These are phyloP conservation scores for Penaeus indicus DNA, from an alignment of 1,140 invertebrate genomes.

Conservation along the genomic window DNA sequence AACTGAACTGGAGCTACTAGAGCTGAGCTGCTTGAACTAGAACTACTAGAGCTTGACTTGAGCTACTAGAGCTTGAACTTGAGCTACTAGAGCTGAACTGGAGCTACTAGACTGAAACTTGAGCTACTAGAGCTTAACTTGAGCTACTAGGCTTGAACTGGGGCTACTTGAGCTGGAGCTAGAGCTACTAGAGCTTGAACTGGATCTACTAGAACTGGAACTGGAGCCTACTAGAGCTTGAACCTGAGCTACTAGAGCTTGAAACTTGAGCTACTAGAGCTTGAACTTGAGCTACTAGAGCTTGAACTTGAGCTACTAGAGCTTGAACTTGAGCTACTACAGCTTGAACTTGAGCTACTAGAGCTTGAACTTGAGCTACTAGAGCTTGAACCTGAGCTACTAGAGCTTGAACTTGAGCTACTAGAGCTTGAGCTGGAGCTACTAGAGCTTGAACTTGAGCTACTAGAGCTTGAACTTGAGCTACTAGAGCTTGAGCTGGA, in stretches of 20 bases:
- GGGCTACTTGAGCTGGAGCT: background rate
- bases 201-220: background rate
- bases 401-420: no score
- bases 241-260: no score
- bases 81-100: background rate
- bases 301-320: background rate
- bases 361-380: background rate
- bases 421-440: background rate
- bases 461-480: background rate
- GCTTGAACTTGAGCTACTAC: no score
- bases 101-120: background rate
- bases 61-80: background rate
- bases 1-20: background rate
- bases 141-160: background rate
- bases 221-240: no score
- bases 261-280: background rate
- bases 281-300: background rate
- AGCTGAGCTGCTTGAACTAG: background rate
- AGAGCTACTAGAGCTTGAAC: no score
- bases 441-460: background rate
- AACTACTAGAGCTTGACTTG: background rate
- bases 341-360: background rate
- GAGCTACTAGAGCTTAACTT: background rate
- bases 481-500: constrained; percentile 12
- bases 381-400: no score